Base-by-base conservation (phyloP, 2,113 vertebrate species). In the Chaetops frenatus region DNA sequence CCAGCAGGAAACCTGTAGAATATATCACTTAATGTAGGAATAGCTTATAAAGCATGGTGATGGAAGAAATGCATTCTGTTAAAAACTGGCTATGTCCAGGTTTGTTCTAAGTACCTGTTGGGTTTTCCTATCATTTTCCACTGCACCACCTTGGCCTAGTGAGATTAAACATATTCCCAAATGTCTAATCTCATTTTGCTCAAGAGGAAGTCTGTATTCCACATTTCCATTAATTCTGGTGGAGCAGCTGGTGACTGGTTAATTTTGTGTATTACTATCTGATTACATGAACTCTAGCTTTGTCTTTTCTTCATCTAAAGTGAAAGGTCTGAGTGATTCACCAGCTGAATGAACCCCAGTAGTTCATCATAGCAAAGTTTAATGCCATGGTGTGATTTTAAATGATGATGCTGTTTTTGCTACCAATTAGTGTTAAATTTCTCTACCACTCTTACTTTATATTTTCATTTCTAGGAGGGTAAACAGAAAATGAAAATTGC, bases 211-310 rank as follows among this genome's bases (percentile, higher is more conserved):
- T 84, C 38, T 66, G 31, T 54, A 33, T 94, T 92, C 64, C 56
- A 86, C 15, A 67, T 67, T 92, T 80, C 44, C 53, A 92, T 94
- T 95, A 95, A 95, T 96, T 93, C 92, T 86, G 50, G 45, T 36
- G 51, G 79, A 97, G 86, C 94, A 97, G 92, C 92, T 97, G 97
- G 88, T 81, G 67, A 91, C 87, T 88, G 88, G 86, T 84, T 97
- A 90, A 94, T 96, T 96, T 95, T 88, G 57, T 95, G 69, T 95
- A 81, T 93, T 76, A 62, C 82, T 86, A 92, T 57, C 86, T 94
- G 89, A 97, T 94, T 93, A 45, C 84, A 78, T 88, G 76, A 95
- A 79, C 88, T 78, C 77, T 40, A 27, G 76, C 73, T 96, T 94
- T 95, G 92, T 94, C 48, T 62, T 95, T 93, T 89, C 86, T 93